Conservation (phyloP, 2,888 invertebrate species). For the Stomorhina lunata region DNA sequence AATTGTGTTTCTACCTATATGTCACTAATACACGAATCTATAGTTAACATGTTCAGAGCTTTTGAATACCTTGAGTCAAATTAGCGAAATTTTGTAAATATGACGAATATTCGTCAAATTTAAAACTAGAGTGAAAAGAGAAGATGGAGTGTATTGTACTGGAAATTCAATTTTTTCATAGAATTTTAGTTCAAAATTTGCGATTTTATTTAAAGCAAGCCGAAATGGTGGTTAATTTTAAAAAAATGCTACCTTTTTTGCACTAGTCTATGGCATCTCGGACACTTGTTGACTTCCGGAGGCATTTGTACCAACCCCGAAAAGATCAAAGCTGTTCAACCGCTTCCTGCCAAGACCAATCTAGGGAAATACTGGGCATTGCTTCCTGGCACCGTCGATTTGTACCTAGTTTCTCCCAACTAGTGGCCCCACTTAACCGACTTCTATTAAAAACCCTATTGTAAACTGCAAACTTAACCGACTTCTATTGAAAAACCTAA, state of each 20-base stretch:
- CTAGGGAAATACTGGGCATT: conserved; percentile 4
- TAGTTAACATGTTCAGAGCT: no score
- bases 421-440: not conserved
- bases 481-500: conserved; percentile 11
- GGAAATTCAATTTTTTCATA: no score
- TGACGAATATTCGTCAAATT: no score
- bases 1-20: no score
- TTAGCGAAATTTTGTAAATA: no score
- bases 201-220: no score
- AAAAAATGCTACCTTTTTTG: conserved; percentile 22
- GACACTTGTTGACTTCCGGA: not conserved
- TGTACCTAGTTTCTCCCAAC: conserved; percentile 21
- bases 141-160: no score
- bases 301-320: conserved; percentile 29
- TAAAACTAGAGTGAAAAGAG: no score
- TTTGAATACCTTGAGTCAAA: no score
- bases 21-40: no score
- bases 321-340: not conserved
- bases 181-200: no score
- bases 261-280: not conserved
- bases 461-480: not conserved
- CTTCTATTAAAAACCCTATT: conserved; percentile 24
- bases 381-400: conserved; percentile 43
- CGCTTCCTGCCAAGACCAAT: not conserved
- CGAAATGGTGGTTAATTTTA: conserved; percentile 5